Evolutionary conservation across 2,888 invertebrate genomes (phyloP), one percentile per base, ranked within the genome.

Genomic region (Cephalotes varians): DNA sequence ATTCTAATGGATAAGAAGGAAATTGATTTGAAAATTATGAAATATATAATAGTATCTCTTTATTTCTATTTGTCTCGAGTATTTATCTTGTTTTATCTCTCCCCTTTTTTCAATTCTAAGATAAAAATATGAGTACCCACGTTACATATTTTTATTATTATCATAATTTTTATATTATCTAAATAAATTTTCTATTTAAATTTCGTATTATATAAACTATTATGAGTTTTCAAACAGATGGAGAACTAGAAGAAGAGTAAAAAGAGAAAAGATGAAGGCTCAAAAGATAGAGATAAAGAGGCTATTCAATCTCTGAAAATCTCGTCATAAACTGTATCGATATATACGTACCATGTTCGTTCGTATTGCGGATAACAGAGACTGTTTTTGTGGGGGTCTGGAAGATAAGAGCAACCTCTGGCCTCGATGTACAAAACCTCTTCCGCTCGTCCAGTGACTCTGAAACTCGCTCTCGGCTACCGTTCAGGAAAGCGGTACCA

Each of bases 381-480:
- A 88, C 71, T 90, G 91, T 93, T 93, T 93, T 93, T 93, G 91
- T 93, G 88, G 87, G 86, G 88, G 87, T 83, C 85, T 84, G 81
- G 76, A 73, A 92, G 93, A 92, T 92, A 92, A 92, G 74, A 73
- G 71, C 86, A 90, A 92, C 92, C 93, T 93, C 86, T 92, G 92
- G 85, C 91, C 91, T 86, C 88, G 85, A 80, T 85, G 87, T 88
- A 91, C 88, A 89, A 92, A 92, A 91, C 90, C 90, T 93, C 92
- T 93, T 93, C 91, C 92, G 92, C 85, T 91, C 90, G 87, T 82
- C 86, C 85, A 82, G 81, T 84, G 81, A 84, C 80, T 90, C 62
- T 77, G 74, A 67, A 77, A 85, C 82, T 83, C 81, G 60, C 67
- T 74, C 51, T 44, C 76, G 12, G 82, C 86, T 85, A 87, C 87